A percentile compares a stretch with the other conserved stretches of the same genome.
phyloP scores from a whole-genome alignment of 1,140 invertebrate species.

The Leptestheria dahalacensis region DNA sequence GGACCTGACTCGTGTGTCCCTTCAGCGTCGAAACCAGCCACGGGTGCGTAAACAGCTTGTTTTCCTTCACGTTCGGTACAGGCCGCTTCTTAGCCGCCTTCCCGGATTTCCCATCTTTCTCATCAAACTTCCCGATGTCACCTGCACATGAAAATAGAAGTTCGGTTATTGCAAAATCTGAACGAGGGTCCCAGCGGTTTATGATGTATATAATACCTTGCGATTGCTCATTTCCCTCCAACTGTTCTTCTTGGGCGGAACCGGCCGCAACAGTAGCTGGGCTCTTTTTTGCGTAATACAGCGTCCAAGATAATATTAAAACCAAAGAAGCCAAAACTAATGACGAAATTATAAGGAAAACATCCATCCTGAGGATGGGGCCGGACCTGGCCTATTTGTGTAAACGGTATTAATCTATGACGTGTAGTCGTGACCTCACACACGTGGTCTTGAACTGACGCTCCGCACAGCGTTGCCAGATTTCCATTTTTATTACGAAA shows the following conservation, averaged over 20 bases:
- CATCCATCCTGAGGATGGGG: neutral
- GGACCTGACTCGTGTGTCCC: slow-evolving; percentile 53
- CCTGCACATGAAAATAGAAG: neutral
- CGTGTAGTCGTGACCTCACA: neutral
- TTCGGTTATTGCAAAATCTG: neutral
- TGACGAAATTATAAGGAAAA: neutral
- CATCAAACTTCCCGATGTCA: neutral
- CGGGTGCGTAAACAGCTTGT: slow-evolving; percentile 39
- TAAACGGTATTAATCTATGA: neutral
- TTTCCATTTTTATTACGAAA: no score
- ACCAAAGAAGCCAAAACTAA: neutral
- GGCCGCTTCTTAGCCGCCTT: slow-evolving; percentile 6
- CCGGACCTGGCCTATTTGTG: no score
- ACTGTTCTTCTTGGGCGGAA: neutral
- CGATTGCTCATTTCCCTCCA: no score
- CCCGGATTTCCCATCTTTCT: neutral
- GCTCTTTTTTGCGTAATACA: neutral
- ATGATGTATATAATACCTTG: no score
- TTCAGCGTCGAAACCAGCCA: slow-evolving; percentile 63
- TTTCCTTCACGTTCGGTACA: slow-evolving; percentile 13
- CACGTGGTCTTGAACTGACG: no score
- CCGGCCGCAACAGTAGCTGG: no score
- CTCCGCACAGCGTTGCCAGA: no score
- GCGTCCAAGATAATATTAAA: neutral
- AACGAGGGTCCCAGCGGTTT: no score